Evolutionary conservation across 2,888 invertebrate genomes (phyloP).

Genomic region (Pseudococcus jackbeardsleyi): DNA sequence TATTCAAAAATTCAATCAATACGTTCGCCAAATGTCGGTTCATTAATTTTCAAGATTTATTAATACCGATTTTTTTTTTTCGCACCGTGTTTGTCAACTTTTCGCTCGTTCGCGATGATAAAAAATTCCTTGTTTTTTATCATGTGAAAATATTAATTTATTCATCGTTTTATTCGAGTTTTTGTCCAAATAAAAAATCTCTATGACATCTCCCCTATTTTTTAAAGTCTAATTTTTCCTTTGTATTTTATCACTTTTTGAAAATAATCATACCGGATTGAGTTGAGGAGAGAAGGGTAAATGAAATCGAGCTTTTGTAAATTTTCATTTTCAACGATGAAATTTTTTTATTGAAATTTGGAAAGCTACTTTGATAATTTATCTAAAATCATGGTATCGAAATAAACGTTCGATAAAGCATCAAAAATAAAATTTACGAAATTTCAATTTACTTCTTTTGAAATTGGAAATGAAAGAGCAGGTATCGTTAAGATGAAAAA

Average conservation of each 20-base stretch:
- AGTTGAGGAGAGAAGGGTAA: too few species aligned
- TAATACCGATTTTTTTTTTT: background rate
- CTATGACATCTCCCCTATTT: background rate
- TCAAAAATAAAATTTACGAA: too few species aligned
- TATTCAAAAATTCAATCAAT: conserved; percentile 27
- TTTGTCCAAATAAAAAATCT: conserved; percentile 10
- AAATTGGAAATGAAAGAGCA: background rate
- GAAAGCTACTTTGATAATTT: too few species aligned
- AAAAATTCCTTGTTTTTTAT: conserved; percentile 19
- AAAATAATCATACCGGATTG: too few species aligned
- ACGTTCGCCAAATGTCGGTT: conserved; percentile 15
- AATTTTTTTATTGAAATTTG: too few species aligned
- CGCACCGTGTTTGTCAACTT: conserved; percentile 5
- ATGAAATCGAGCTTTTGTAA: too few species aligned
- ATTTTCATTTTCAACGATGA: too few species aligned
- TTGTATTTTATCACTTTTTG: too few species aligned
- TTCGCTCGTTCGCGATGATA: background rate
- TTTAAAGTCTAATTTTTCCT: background rate
- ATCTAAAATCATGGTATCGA: too few species aligned
- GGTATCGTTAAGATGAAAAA: background rate
- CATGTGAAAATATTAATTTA: conserved; percentile 30
- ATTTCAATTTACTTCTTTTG: background rate
- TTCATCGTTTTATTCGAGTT: background rate
- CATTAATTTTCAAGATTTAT: conserved; percentile 46
- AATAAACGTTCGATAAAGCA: too few species aligned